phyloP scores from a whole-genome alignment of 2,797 vertebrate species.

The Acomys russatus region DNA sequence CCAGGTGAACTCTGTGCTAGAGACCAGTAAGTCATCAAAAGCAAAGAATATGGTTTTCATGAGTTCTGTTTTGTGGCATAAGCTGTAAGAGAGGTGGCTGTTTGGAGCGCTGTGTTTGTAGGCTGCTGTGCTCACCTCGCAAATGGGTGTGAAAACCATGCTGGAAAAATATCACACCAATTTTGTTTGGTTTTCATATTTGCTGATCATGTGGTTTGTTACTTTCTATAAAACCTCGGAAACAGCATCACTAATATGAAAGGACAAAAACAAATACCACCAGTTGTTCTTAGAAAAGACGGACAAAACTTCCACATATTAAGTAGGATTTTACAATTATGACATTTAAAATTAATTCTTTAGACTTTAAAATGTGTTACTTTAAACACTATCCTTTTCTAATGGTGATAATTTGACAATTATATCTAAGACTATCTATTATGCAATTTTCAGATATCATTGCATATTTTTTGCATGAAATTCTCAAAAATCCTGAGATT shows the following conservation, averaged over 20 bases:
- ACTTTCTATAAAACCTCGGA: constrained; percentile 74
- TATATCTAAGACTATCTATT: neutral
- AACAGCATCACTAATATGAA: constrained; percentile 46
- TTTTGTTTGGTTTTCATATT: constrained; percentile 70
- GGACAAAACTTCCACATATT: neutral
- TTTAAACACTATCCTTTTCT: constrained; percentile 27
- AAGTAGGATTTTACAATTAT: constrained; percentile 12
- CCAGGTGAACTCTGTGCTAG: constrained; percentile 6
- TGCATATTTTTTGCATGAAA: neutral
- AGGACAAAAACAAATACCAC: neutral
- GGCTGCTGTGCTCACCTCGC: constrained; percentile 70
- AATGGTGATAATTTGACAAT: neutral
- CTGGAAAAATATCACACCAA: constrained; percentile 63
- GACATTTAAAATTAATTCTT: neutral
- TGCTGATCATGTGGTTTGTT: constrained; percentile 68
- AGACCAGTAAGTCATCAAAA: constrained; percentile 53
- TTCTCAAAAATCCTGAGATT: constrained; percentile 21
- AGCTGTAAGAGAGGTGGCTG: constrained; percentile 27
- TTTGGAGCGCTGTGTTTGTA: constrained; percentile 60
- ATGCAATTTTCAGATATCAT: neutral
- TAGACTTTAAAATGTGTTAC: constrained; percentile 40
- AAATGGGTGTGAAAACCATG: constrained; percentile 72
- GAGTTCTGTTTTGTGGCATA: constrained; percentile 63
- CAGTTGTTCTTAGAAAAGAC: constrained; percentile 59
- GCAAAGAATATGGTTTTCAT: constrained; percentile 56